Conservation (phyloP, 2,113 vertebrate genomes). For the Odontophorus gujanensis region DNA sequence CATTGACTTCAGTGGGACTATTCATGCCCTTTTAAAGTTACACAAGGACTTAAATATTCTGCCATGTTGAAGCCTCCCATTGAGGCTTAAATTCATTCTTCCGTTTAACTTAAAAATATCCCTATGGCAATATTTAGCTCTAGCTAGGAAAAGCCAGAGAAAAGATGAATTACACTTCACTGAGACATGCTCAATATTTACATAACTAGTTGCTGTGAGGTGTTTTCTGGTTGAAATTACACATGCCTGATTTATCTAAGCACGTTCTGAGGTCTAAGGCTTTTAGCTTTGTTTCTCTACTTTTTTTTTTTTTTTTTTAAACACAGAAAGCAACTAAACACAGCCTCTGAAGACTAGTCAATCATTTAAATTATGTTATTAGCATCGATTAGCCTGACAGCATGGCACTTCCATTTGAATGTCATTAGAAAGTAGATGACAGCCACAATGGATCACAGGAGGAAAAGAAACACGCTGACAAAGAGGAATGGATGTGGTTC, state of each 20-base stretch:
- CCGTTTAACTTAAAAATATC: conserved; percentile 19
- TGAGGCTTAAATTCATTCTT: conserved; percentile 43
- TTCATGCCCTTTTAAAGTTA: conserved; percentile 24
- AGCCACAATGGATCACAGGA: background rate
- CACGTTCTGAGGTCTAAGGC: background rate
- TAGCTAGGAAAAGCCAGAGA: background rate
- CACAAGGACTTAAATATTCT: conserved; percentile 43
- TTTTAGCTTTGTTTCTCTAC: conserved; percentile 4
- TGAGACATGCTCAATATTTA: background rate
- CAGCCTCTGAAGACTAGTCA: background rate
- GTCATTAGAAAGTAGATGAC: background rate
- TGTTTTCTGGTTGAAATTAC: background rate
- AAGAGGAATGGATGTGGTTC: background rate
- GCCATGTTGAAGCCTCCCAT: background rate
- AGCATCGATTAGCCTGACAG: background rate
- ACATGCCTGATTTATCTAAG: background rate
- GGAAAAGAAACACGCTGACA: background rate
- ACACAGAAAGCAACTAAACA: background rate
- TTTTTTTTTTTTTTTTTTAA: background rate
- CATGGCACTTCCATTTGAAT: background rate
- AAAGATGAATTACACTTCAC: background rate
- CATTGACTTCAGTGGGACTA: conserved; percentile 46
- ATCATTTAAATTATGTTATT: background rate
- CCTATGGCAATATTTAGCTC: conserved; percentile 25
- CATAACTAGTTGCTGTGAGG: background rate